These are phyloP conservation scores for Pelecanoides urinatrix DNA, from an alignment of 2,113 vertebrate genomes.

Conservation along the genomic window DNA sequence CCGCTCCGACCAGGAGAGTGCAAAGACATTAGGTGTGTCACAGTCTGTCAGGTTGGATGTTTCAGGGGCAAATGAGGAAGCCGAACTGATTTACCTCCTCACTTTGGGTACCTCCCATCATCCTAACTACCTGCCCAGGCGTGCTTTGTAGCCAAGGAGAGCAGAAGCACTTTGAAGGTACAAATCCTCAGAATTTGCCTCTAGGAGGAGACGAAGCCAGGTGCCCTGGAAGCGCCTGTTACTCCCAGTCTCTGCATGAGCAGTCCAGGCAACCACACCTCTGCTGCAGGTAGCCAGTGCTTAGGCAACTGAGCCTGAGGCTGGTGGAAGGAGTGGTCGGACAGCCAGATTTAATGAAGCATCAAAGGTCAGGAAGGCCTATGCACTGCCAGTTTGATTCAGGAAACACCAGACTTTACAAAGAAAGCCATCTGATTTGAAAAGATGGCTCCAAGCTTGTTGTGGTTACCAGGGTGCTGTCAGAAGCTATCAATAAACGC, in stretches of 20 bases:
- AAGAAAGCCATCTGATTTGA: not conserved
- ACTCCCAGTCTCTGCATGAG: not conserved
- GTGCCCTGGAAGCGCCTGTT: not conserved
- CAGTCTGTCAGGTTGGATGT: not conserved
- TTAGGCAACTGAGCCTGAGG: not conserved
- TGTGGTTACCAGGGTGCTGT: not conserved
- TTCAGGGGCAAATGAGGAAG: not conserved
- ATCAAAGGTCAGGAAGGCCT: not conserved
- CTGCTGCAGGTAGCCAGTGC: not conserved
- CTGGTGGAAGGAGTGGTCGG: not conserved
- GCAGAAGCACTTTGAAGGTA: not conserved
- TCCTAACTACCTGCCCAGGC: not conserved
- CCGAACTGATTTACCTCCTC: not conserved
- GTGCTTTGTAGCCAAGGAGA: not conserved
- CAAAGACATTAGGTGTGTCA: not conserved
- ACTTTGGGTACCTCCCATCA: not conserved
- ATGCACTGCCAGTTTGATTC: not conserved
- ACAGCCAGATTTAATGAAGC: not conserved
- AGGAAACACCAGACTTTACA: not conserved
- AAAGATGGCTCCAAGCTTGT: not conserved
- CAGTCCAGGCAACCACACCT: fast-evolving
- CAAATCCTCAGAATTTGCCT: not conserved
- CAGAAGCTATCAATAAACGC: not conserved
- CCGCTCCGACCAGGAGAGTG: not conserved
- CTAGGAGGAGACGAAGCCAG: not conserved